These are phyloP conservation scores for Alitta virens DNA, from an alignment of 2,888 invertebrate genomes.

Conservation along the genomic window DNA sequence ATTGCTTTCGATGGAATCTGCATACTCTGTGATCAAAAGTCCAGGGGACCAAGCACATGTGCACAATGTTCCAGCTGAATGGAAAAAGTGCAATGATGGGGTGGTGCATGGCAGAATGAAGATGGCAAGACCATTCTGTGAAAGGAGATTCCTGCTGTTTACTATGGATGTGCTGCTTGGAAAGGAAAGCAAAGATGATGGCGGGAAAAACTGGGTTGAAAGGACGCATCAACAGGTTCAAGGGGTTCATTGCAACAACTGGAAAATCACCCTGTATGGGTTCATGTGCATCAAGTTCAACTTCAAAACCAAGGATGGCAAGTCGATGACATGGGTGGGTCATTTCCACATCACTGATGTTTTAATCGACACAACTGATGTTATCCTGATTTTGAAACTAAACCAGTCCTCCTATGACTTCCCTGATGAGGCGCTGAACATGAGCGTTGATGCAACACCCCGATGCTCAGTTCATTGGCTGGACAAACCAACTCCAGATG, in stretches of 20 bases:
- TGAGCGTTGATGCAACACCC: background rate
- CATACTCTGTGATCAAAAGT: background rate
- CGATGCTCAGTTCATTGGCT: background rate
- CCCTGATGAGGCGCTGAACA: background rate
- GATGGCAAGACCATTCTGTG: background rate
- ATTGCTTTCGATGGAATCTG: background rate
- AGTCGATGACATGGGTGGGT: background rate
- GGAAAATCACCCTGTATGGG: background rate
- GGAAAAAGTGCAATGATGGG: background rate
- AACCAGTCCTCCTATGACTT: background rate
- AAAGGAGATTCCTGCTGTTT: background rate
- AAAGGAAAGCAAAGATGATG: background rate
- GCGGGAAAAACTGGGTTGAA: background rate
- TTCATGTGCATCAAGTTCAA: background rate
- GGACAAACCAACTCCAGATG: background rate
- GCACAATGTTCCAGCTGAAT: conserved; percentile 1
- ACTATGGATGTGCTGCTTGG: background rate
- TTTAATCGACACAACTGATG: background rate
- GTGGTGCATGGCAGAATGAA: background rate
- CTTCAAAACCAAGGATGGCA: background rate
- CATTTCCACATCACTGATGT: conserved; percentile 1
- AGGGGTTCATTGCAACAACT: background rate
- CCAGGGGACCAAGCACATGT: background rate
- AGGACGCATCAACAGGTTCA: background rate
- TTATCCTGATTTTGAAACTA: background rate